Base-by-base conservation (phyloP, 2,113 vertebrate genomes). In the Chaetodon trifascialis region DNA sequence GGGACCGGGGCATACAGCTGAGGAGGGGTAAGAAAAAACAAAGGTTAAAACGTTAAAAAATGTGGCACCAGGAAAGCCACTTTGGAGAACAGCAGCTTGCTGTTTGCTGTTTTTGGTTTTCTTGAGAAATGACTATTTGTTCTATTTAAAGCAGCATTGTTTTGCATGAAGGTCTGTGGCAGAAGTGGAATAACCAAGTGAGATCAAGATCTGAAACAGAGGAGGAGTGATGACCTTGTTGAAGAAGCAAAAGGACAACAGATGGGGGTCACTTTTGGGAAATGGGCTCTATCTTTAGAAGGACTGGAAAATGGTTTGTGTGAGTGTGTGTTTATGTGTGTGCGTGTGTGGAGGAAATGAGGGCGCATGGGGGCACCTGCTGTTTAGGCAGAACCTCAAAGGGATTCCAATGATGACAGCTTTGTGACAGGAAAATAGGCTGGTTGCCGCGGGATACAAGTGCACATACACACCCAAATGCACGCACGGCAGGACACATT, bases 311-410 rank as follows among this genome's bases (percentile, higher is more conserved):
- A 81, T 52, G 58, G 5, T 72, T 56, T 73, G 34, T 63, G 34
- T 83, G 56, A 60, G 59, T 66, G 52, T 47, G 14, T 40, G 54
- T 38, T 23, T 70, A 9, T 55, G 52, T 66, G 40, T 80, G 63
- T 69, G 77, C 16, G 44, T 64, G 63, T 76, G 73, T 83, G 79
- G 66, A 84, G 83, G 86, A 91, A 89, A 89, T 85, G 82, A 86
- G 83, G 86, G 88, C 21, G 49, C 56, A 82, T 64, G 56, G 83
- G 83, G 89, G 88, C 88, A 93, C 90, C 90, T 93, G 91, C 87
- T 91, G 91, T 91, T 92, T 85, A 89, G 94, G 94, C 94, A 94
- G 91, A 93, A 95, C 92, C 95, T 95, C 94, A 93, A 94, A 94
- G 93, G 87, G 87, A 95, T 94, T 94, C 93, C 94, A 90, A 76